Conservation (phyloP, 64 coral and sea anemone genomes). For the Acropora tenuis region DNA sequence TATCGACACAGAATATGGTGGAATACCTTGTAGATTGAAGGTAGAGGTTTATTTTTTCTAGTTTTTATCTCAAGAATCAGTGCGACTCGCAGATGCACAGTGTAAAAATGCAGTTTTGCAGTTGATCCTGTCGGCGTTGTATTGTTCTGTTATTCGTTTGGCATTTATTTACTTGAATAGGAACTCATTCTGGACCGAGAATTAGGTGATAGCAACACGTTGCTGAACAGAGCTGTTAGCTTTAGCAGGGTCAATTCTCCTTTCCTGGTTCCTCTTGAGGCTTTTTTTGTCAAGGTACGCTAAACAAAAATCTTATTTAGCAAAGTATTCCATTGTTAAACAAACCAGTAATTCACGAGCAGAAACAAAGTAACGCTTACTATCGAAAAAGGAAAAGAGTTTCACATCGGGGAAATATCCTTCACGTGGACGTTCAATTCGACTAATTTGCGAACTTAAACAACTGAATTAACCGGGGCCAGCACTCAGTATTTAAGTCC, state of each 20-base stretch:
- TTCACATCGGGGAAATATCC: no score
- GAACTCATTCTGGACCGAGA: slow-evolving; percentile 11
- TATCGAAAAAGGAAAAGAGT: no score
- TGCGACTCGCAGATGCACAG: no score
- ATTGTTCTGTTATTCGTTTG: neutral
- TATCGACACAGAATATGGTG: slow-evolving; percentile 30
- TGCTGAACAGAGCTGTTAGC: slow-evolving; percentile 8
- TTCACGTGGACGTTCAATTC: no score
- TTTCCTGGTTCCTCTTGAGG: slow-evolving; percentile 2
- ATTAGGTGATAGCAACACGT: neutral
- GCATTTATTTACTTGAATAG: neutral
- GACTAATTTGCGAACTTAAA: no score
- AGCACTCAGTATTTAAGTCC: no score
- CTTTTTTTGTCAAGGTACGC: slow-evolving; percentile 33
- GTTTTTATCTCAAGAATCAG: no score
- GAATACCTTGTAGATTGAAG: slow-evolving; percentile 34
- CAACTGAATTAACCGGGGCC: no score
- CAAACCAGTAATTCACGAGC: no score
- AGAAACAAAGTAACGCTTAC: no score
- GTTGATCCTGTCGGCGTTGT: neutral
- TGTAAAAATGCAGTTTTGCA: neutral
- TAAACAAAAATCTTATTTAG: no score
- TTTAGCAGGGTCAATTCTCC: slow-evolving; percentile 17
- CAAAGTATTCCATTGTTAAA: no score
- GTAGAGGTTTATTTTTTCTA: neutral